Conservation (phyloP, 2,113 vertebrate genomes). For the Poeciliopsis turrubarensis region DNA sequence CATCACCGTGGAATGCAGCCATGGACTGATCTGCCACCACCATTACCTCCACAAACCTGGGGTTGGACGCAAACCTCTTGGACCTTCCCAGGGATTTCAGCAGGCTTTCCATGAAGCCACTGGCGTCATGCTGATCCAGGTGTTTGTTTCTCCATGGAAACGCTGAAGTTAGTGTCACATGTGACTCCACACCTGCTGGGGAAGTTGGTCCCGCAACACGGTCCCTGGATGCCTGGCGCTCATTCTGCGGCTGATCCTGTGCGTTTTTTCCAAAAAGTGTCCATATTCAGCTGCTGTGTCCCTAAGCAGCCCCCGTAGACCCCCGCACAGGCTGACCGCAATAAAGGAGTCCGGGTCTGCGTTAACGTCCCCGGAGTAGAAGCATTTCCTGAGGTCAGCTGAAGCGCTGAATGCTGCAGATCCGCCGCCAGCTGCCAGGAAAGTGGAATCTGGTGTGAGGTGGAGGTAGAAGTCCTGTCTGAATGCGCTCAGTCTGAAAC, state of each 20-base stretch:
- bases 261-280: conserved; percentile 66
- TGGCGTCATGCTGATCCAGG: conserved; percentile 31
- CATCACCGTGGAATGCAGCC: conserved; percentile 92
- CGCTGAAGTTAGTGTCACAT: conserved; percentile 78
- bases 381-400: conserved; percentile 83
- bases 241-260: conserved; percentile 83
- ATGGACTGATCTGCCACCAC: conserved; percentile 97
- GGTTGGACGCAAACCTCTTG: conserved; percentile 91
- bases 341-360: conserved; percentile 87
- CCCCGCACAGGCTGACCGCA: conserved; percentile 90
- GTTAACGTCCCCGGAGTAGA: conserved; percentile 94
- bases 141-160: conserved; percentile 84
- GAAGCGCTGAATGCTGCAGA: conserved; percentile 52
- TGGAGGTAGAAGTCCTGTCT: conserved; percentile 88
- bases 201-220: conserved; percentile 61
- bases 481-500: conserved; percentile 87
- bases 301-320: conserved; percentile 87
- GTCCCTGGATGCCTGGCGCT: conserved; percentile 22
- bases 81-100: conserved; percentile 78
- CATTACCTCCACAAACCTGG: conserved; percentile 95
- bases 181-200: conserved; percentile 89
- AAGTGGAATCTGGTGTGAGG: conserved; percentile 85
- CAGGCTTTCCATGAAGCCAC: conserved; percentile 58
- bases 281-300: conserved; percentile 35
- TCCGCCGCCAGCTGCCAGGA: conserved; percentile 81